Evolutionary conservation across 2,888 invertebrate species (phyloP), one percentile per base, ranked within the genome.

Genomic region (Eupelmus urozonus): DNA sequence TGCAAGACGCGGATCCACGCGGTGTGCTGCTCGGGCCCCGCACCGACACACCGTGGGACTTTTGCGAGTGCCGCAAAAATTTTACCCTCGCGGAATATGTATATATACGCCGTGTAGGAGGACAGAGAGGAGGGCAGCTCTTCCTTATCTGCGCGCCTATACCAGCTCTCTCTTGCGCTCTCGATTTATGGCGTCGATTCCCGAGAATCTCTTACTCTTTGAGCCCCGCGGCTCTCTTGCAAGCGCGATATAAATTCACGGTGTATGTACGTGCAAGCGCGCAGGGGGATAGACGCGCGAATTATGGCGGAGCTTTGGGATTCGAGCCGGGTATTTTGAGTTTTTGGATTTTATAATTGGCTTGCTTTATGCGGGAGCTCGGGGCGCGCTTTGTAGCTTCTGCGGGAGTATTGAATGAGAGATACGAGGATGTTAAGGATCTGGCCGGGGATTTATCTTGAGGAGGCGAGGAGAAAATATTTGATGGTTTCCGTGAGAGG

Each of bases 31-130:
- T 70, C 78, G 79, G n/a, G n/a, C n/a, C n/a, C n/a, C n/a, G n/a
- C n/a, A n/a, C n/a, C n/a, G n/a, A n/a, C 80, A 79, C 82, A 82
- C 81, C 84, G 84, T 84, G 84, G 82, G 84, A 83, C 83, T 76
- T 76, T 70, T 20, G 53, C 25, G 72, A 73, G 23, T 16, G 29
- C 16, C 40, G 25, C 29, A 72, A 49, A 49, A 49, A 49, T 49
- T n/a, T 49, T 34, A 5, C 9, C 9, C 34, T 3, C 49, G 4
- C 16, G 49, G 16, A 16, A 34, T 34, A 34, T 34, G 9, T 34
- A 34, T 34, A 34, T 34, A 65, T 45, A 59, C 16, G 27, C 13
- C 34, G 29, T 23, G 18, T 18, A 53, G 42, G n/a, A 18, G 45
- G 57, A 9, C 27, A 49, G 45, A 29, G 29, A 60, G 13, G 42